Evolutionary conservation across 1,140 invertebrate species (phyloP), one percentile per base, ranked within the genome.

Genomic region (Popillia japonica): DNA sequence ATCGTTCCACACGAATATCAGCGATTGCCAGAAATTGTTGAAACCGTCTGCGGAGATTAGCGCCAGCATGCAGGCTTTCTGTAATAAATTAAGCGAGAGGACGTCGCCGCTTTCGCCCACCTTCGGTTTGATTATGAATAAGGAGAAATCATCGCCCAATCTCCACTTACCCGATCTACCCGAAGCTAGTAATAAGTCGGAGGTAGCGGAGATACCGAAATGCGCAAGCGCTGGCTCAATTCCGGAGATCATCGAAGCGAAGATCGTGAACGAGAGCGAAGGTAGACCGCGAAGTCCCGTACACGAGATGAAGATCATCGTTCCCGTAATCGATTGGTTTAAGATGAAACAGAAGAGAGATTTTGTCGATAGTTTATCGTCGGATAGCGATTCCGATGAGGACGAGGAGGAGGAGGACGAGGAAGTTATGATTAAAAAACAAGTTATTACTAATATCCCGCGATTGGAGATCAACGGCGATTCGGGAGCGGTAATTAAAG

Each of bases 11-110:
- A 94, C 93, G 34, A 94, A 93, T 77, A 96, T 97, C 78, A 95
- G 95, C 0, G 95, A 96, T 84, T 94, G 95, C 81, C 96, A 97
- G 83, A 96, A 96, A 83, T 86, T 96, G 78, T 84, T 97, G 42
- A 94, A 96, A 86, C 94, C 95, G 0, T 93, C 95, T 0, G 89
- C 92, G 0, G 91, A 93, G 79, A 92, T 93, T 7, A 93, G 92
- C 84, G 90, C 93, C 1, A 91, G 91, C 20, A 94, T 94, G 93
- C 92, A 93, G 82, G 92, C 91, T 1, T 93, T 94, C 82, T 84
- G 83, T 76, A 84, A 79, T 72, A 85, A 84, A 77, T 78, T 85
- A 14, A 81, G 84, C 64, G 85, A 86, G 55, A 72, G 79, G 55
- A 78, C 77, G 14, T 84, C 85, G 3, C 85, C 85, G 27, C 83